These are phyloP conservation scores for Ceryle rudis DNA, from an alignment of 2,797 vertebrate species.

Conservation along the genomic window DNA sequence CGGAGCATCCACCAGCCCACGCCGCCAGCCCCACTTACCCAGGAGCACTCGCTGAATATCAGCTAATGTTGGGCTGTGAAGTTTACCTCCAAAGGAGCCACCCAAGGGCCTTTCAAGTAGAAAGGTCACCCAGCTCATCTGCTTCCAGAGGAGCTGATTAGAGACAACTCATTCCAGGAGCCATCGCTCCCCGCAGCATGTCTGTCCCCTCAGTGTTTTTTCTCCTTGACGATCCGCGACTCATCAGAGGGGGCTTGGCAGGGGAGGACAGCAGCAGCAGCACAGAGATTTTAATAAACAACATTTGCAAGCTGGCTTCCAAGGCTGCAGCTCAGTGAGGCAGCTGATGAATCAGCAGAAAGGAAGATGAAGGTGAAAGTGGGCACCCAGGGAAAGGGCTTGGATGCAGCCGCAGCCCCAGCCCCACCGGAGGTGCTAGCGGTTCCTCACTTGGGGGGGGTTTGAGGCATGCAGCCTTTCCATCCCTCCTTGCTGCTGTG, in stretches of 20 bases:
- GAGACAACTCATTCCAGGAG: accelerated
- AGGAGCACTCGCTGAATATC: background rate
- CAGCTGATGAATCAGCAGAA: background rate
- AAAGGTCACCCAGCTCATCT: background rate
- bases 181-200: accelerated
- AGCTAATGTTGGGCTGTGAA: background rate
- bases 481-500: background rate
- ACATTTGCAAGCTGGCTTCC: background rate
- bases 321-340: background rate
- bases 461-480: background rate
- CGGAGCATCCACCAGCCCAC: background rate
- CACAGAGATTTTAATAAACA: background rate
- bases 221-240: background rate
- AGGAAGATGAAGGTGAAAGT: background rate
- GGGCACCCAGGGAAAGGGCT: accelerated
- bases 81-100: background rate
- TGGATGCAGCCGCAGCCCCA: background rate
- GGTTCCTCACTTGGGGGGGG: background rate
- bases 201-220: background rate
- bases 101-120: background rate
- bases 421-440: background rate
- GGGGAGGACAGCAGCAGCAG: background rate
- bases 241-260: accelerated
- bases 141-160: background rate
- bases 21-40: accelerated